Conservation (phyloP, 37 sponge, comb jelly and placozoan species). For the Chondrilla cf. caribensis region DNA sequence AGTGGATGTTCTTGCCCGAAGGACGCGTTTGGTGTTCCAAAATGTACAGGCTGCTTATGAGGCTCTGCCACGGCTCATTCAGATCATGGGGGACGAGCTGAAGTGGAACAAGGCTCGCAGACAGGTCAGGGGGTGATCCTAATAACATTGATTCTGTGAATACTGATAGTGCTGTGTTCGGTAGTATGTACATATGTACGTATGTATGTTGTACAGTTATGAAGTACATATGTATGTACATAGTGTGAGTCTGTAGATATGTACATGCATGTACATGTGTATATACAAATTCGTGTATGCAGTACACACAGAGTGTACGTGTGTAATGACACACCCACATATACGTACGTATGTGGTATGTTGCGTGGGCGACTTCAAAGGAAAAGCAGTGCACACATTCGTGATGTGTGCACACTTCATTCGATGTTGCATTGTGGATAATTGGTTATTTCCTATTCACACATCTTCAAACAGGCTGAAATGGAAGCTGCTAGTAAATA, state of each 20-base stretch:
- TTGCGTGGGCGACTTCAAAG: too few species aligned
- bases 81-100: slow-evolving; percentile 92
- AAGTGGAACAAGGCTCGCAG: slow-evolving; percentile 80
- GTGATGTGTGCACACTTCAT: too few species aligned
- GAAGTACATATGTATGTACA: not conserved
- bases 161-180: not conserved
- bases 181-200: slow-evolving; percentile 23
- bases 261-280: not conserved
- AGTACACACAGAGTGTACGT: too few species aligned
- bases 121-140: slow-evolving; percentile 35
- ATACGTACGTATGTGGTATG: too few species aligned
- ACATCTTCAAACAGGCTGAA: slow-evolving; percentile 59
- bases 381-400: too few species aligned
- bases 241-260: slow-evolving; percentile 2
- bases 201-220: too few species aligned
- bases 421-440: too few species aligned
- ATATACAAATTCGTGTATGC: too few species aligned
- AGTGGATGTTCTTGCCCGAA: slow-evolving; percentile 84
- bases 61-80: slow-evolving; percentile 80
- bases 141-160: too few species aligned
- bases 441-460: too few species aligned
- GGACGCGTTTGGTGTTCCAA: slow-evolving; percentile 95
- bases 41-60: slow-evolving; percentile 95
- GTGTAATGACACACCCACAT: too few species aligned
- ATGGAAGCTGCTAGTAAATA: slow-evolving; percentile 49